Conservation (phyloP, 2,888 invertebrate species). For the Eilema sororculum region DNA sequence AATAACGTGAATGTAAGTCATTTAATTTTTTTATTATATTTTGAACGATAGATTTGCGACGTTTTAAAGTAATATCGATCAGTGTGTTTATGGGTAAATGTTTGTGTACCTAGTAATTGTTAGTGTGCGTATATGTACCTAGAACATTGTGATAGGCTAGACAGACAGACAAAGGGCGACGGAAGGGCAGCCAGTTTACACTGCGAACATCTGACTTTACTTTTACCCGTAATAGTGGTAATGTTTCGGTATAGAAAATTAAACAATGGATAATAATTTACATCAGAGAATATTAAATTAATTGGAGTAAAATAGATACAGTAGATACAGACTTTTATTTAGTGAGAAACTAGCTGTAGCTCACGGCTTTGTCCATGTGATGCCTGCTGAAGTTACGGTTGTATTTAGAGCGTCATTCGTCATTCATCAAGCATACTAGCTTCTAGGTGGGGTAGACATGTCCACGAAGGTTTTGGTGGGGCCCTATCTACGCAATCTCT, state of each 20-base stretch:
- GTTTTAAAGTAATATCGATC: constrained; percentile 27
- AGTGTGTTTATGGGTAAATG: constrained; percentile 38
- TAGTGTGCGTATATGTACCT: constrained; percentile 34
- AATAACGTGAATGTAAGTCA: not conserved
- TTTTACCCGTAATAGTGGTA: constrained; percentile 24
- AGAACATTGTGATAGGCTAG: constrained; percentile 45
- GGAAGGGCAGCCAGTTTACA: constrained; percentile 71
- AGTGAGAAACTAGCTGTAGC: not conserved
- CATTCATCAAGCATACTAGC: no score
- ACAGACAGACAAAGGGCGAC: constrained; percentile 63
- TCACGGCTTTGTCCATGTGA: no score
- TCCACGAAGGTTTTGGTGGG: no score
- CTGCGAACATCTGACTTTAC: constrained; percentile 41
- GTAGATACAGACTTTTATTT: not conserved
- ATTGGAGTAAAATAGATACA: not conserved
- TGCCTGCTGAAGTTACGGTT: no score
- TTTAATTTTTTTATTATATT: not conserved
- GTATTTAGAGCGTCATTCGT: no score
- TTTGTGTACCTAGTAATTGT: constrained; percentile 20
- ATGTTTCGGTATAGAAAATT: constrained; percentile 33
- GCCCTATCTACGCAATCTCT: no score
- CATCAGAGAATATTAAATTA: not conserved
- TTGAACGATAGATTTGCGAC: not conserved
- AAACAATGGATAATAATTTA: constrained; percentile 31
- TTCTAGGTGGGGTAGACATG: no score